These are phyloP conservation scores for Silurus glanis DNA, from an alignment of 2,113 vertebrate genomes.

Conservation along the genomic window DNA sequence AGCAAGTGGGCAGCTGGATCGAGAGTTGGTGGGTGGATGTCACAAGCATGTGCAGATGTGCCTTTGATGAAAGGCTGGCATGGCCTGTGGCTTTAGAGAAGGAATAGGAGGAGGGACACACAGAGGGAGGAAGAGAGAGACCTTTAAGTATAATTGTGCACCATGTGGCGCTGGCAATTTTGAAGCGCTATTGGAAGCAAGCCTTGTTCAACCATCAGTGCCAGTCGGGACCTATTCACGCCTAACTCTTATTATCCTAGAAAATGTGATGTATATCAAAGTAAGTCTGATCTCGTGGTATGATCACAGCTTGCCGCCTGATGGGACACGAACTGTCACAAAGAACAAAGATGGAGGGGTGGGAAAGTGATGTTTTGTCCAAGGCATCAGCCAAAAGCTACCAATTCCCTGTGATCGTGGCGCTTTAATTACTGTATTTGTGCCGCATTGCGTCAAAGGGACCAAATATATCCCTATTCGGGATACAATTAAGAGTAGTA, in stretches of 20 bases:
- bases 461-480: conserved; percentile 66
- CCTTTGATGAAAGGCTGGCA: conserved; percentile 53
- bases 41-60: conserved; percentile 60
- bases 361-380: conserved; percentile 37
- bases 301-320: conserved; percentile 14
- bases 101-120: conserved; percentile 21
- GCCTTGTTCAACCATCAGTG: conserved; percentile 26
- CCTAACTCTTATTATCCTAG: conserved; percentile 11
- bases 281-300: conserved; percentile 14
- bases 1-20: conserved; percentile 34
- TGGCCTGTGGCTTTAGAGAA: conserved; percentile 42
- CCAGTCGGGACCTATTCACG: background rate
- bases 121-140: background rate
- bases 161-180: conserved; percentile 20
- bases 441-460: conserved; percentile 65
- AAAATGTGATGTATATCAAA: background rate
- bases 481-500: conserved; percentile 62
- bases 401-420: conserved; percentile 44
- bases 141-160: conserved; percentile 45
- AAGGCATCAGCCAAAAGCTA: conserved; percentile 47
- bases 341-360: conserved; percentile 40
- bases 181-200: background rate
- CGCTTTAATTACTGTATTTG: conserved; percentile 74
- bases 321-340: conserved; percentile 27
- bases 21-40: conserved; percentile 42